phyloP scores from a whole-genome alignment of 2,797 vertebrate genomes.

The Corythornis leucogaster region DNA sequence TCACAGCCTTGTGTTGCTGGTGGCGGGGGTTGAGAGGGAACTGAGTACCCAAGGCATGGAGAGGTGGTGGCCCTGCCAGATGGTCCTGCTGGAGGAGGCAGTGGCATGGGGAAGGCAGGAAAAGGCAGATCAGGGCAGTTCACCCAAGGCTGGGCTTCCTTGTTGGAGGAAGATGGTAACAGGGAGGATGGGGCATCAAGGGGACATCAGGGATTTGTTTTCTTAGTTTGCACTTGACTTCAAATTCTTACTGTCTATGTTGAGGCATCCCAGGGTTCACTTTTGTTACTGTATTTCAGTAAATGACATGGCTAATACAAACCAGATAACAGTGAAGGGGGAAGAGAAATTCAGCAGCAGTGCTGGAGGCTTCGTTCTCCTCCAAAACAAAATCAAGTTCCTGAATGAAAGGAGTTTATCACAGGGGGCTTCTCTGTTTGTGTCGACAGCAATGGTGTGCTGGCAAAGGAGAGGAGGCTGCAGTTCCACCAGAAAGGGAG shows the following conservation, averaged over 20 bases:
- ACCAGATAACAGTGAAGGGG: slow-evolving; percentile 40
- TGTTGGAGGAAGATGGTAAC: background rate
- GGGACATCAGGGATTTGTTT: slow-evolving; percentile 9
- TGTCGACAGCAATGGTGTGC: slow-evolving; percentile 81
- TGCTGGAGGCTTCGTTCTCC: background rate
- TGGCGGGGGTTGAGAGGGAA: background rate
- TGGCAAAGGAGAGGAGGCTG: slow-evolving; percentile 88
- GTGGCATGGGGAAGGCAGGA: background rate
- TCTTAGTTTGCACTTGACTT: slow-evolving; percentile 21
- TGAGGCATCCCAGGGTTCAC: background rate
- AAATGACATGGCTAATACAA: slow-evolving; percentile 63
- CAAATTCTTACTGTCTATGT: background rate
- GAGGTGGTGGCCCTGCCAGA: background rate
- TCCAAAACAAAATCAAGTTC: background rate
- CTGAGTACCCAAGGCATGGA: fast-evolving
- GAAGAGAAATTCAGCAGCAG: background rate
- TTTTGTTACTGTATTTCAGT: slow-evolving; percentile 45
- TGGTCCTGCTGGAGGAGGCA: background rate
- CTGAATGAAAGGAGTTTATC: background rate
- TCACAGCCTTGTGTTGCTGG: background rate
- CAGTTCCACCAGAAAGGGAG: slow-evolving; percentile 91
- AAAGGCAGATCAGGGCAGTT: background rate
- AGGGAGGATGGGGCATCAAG: background rate
- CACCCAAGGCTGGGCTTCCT: background rate
- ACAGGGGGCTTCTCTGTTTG: background rate